Evolutionary conservation across 2,888 invertebrate genomes (phyloP).

Genomic region (Exephanes ischioxanthus): DNA sequence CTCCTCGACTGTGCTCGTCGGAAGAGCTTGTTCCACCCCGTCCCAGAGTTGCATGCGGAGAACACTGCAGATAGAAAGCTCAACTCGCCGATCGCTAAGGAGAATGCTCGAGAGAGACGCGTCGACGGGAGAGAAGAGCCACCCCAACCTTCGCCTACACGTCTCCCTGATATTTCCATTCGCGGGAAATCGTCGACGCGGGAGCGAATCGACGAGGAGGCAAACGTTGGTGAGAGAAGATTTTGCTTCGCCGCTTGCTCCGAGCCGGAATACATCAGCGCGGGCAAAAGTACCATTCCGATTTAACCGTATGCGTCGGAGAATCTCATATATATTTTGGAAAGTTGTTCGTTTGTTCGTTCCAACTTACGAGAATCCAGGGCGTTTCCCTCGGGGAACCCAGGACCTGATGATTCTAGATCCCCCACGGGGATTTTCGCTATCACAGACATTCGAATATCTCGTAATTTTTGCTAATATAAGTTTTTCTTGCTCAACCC

Average conservation of each 20-base stretch:
- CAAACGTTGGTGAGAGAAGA: not conserved
- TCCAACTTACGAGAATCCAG: not conserved
- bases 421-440: no score
- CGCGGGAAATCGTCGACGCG: constrained; percentile 40
- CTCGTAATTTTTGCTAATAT: no score
- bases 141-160: constrained; percentile 14
- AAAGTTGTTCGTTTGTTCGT: not conserved
- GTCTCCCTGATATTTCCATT: constrained; percentile 46
- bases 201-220: constrained; percentile 24
- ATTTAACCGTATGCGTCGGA: not conserved
- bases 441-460: no score
- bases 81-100: not conserved
- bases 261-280: not conserved
- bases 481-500: no score
- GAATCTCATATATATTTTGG: not conserved
- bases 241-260: not conserved
- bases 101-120: constrained; percentile 17
- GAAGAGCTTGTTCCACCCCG: not conserved
- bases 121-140: constrained; percentile 35
- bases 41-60: not conserved
- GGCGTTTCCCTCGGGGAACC: no score
- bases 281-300: not conserved
- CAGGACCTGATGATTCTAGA: no score
- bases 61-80: constrained; percentile 18
- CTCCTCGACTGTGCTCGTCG: not conserved